A percentile compares a stretch with the other conserved stretches of the same genome.
phyloP scores from a whole-genome alignment of 2,888 invertebrate genomes.

The Leptopilina drosophilae region DNA sequence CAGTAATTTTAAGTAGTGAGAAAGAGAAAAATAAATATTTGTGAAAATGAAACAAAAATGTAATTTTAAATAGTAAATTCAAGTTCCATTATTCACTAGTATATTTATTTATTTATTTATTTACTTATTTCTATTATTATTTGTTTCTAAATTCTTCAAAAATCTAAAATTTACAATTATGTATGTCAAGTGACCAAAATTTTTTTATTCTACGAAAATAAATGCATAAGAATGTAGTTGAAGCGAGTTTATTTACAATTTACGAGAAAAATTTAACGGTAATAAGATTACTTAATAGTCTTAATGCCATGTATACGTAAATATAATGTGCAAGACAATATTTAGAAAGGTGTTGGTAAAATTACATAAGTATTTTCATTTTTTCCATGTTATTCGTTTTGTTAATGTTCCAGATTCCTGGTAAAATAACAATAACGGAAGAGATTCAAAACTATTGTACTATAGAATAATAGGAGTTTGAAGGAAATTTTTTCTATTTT shows the following conservation, averaged over 20 bases:
- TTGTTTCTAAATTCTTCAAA: not conserved
- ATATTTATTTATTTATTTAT: no score
- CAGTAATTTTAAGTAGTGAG: no score
- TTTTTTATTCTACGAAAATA: not conserved
- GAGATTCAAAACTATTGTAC: not conserved
- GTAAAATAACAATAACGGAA: conserved; percentile 48
- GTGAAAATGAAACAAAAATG: no score
- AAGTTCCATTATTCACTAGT: no score
- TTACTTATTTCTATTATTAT: not conserved
- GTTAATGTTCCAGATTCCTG: not conserved
- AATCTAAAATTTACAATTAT: no score
- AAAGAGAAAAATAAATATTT: no score
- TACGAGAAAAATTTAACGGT: not conserved
- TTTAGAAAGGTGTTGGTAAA: conserved; percentile 21
- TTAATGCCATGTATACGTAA: not conserved
- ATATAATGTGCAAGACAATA: no score
- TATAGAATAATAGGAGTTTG: not conserved
- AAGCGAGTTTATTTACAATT: not conserved
- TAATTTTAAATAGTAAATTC: no score
- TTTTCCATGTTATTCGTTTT: not conserved
- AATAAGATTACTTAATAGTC: conserved; percentile 2
- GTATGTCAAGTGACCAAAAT: no score
- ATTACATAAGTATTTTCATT: conserved; percentile 51
- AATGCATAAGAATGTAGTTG: not conserved
- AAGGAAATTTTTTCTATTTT: not conserved